Evolutionary conservation across 2,888 invertebrate genomes (phyloP).

Genomic region (Axea sp.): DNA sequence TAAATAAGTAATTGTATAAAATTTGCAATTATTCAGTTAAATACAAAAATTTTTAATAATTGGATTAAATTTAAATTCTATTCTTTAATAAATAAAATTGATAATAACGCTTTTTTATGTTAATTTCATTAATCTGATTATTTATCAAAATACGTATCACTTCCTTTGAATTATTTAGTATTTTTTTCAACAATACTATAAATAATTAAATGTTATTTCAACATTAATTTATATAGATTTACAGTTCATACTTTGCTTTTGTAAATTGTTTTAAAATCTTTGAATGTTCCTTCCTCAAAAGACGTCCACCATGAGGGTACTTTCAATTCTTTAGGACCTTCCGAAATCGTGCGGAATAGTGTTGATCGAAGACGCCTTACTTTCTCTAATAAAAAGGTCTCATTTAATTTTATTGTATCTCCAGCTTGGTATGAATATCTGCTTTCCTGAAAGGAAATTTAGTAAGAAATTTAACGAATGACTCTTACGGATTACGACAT

Average conservation of each 20-base stretch:
- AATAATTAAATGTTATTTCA: too few relatives aligned
- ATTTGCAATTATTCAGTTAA: too few relatives aligned
- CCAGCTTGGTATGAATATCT: constrained; percentile 32
- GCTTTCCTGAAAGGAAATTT: constrained; percentile 33
- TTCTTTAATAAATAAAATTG: too few relatives aligned
- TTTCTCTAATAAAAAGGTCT: constrained; percentile 65
- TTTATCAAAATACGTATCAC: too few relatives aligned
- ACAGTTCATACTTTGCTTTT: constrained; percentile 65
- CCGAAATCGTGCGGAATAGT: constrained; percentile 62
- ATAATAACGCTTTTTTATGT: too few relatives aligned
- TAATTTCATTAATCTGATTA: too few relatives aligned
- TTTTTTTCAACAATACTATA: background rate
- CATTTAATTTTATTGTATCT: constrained; percentile 57
- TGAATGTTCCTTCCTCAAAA: constrained; percentile 69
- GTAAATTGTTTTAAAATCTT: constrained; percentile 69
- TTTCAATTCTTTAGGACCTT: constrained; percentile 66
- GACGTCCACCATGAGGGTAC: constrained; percentile 73
- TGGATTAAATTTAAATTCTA: too few relatives aligned
- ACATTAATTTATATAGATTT: background rate
- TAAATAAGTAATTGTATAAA: too few relatives aligned
- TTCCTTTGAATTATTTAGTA: too few relatives aligned
- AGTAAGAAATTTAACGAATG: too few relatives aligned
- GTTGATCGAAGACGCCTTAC: constrained; percentile 64
- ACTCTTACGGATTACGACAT: too few relatives aligned
- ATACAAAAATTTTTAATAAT: too few relatives aligned